These are phyloP conservation scores for Paradisaea rubra DNA, from an alignment of 2,113 vertebrate species.

Conservation along the genomic window DNA sequence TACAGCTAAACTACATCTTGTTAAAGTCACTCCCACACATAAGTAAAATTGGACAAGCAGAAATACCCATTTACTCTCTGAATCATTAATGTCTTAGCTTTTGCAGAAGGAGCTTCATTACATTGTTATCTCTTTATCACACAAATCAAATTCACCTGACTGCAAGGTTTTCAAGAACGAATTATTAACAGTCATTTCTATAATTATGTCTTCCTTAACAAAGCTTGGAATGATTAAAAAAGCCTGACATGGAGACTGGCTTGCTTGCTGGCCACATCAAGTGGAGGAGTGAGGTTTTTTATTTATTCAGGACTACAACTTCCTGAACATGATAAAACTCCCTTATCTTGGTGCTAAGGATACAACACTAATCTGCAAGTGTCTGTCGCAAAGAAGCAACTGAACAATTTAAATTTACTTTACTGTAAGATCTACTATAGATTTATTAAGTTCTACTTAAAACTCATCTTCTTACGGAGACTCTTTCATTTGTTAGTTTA, in stretches of 20 bases:
- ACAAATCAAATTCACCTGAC: conserved; percentile 13
- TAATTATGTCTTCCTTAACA: conserved; percentile 31
- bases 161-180: background rate
- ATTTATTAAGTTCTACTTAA: background rate
- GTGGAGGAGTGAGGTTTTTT: background rate
- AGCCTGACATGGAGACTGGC: background rate
- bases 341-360: background rate
- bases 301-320: background rate
- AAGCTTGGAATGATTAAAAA: conserved; percentile 2
- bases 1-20: background rate
- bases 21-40: background rate
- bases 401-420: background rate
- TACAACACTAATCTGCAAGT: background rate
- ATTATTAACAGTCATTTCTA: background rate
- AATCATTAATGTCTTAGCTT: background rate
- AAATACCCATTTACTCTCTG: background rate
- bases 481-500: background rate
- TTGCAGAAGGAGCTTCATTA: background rate
- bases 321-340: background rate
- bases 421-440: background rate
- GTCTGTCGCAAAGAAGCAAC: background rate
- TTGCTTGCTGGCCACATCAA: background rate
- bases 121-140: background rate
- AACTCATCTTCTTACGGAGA: background rate
- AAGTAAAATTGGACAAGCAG: background rate